Conservation (phyloP, 2,888 invertebrate species). For the Lepidocyrtinus sp. region DNA sequence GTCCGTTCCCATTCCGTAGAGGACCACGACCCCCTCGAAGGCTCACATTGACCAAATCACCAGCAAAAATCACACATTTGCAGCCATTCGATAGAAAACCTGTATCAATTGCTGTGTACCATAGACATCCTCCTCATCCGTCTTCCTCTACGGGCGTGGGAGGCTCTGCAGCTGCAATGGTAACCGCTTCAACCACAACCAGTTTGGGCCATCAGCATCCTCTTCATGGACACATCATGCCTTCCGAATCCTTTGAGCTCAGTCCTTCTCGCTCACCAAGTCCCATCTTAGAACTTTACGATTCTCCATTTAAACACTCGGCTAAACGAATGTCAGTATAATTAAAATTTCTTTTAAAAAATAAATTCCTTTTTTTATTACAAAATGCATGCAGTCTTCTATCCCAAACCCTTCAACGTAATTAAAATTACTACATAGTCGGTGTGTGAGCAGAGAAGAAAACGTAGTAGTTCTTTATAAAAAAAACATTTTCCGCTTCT, state of each 20-base stretch:
- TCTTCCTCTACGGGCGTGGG: constrained; percentile 39
- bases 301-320: constrained; percentile 67
- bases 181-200: constrained; percentile 50
- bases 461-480: no score
- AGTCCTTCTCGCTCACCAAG: constrained; percentile 68
- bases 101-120: constrained; percentile 68
- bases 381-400: no score
- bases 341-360: constrained; percentile 4
- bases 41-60: constrained; percentile 68
- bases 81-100: constrained; percentile 65
- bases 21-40: constrained; percentile 67
- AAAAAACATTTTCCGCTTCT: no score
- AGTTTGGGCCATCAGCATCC: constrained; percentile 48
- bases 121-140: constrained; percentile 65
- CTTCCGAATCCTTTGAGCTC: constrained; percentile 70
- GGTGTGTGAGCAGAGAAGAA: no score
- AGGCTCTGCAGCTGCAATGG: constrained; percentile 46
- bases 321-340: constrained; percentile 70
- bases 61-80: constrained; percentile 69
- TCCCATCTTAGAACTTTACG: constrained; percentile 69
- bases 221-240: constrained; percentile 67
- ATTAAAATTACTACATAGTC: no score
- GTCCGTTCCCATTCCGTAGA: constrained; percentile 65
- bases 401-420: no score
- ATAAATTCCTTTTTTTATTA: not conserved